phyloP scores from a whole-genome alignment of 1,140 invertebrate genomes.

The Atta colombica region DNA sequence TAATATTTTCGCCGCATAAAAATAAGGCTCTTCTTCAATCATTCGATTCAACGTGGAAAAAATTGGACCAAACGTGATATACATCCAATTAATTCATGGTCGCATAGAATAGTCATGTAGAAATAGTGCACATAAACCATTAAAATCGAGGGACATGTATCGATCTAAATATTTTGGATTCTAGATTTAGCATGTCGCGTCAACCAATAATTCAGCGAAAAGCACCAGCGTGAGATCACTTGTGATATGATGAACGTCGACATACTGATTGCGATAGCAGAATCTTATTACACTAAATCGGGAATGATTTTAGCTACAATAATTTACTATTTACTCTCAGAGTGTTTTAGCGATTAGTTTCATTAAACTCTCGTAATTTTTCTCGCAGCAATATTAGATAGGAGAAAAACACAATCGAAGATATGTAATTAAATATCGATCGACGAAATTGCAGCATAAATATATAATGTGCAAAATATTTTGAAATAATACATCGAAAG shows the following conservation, averaged over 20 bases:
- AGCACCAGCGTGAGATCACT: slow-evolving; percentile 15
- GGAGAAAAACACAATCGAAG: neutral
- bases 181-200: slow-evolving; percentile 28
- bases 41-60: slow-evolving; percentile 67
- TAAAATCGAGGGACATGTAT: neutral
- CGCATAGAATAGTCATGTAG: slow-evolving; percentile 30
- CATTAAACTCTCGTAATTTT: slow-evolving; percentile 4
- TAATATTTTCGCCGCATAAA: neutral
- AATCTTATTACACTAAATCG: slow-evolving; percentile 48
- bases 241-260: slow-evolving; percentile 40
- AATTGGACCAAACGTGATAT: slow-evolving; percentile 77
- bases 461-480: slow-evolving; percentile 8
- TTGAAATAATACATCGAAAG: neutral
- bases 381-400: neutral
- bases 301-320: slow-evolving; percentile 29
- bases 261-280: slow-evolving; percentile 30
- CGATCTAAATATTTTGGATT: slow-evolving; percentile 46
- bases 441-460: neutral
- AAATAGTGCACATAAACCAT: slow-evolving; percentile 13
- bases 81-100: slow-evolving; percentile 78
- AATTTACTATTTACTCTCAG: slow-evolving; percentile 32
- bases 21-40: neutral
- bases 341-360: slow-evolving; percentile 12
- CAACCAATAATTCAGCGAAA: slow-evolving; percentile 40
- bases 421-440: neutral